Evolutionary conservation across 2,113 vertebrate species (phyloP), one percentile per base, ranked within the genome.

Genomic region (Nibea coibor): DNA sequence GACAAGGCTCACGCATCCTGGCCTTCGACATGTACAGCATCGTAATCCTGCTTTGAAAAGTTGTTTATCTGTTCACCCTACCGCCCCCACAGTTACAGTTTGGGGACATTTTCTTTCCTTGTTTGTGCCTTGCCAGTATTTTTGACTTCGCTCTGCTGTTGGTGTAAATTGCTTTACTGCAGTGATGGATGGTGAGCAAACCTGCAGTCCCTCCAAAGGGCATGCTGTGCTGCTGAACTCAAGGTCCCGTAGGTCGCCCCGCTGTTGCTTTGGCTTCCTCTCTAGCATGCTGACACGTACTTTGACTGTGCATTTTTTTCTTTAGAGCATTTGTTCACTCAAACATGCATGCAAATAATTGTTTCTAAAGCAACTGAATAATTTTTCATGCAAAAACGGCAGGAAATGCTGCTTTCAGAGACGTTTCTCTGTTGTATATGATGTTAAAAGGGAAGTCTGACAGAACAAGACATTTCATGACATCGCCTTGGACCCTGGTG

Each of bases 101-200:
- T 86, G 81, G 85, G 85, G 89, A 91, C 84, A 77, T 91, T 89
- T 84, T 74, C 50, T 67, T 65, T 87, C 68, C 80, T 82, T 86
- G 85, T 90, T 91, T 88, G 80, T 87, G 87, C 69, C 79, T 79
- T 89, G 59, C 62, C 73, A 43, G 86, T 84, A 57, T 84, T 88
- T 91, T 72, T 88, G 77, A 92, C 87, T 79, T 68, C 12, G 16
- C 28, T 71, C 67, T 47, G 70, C 81, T 82, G 74, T 79, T 88
- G 78, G 70, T 86, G 70, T 86, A 81, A 89, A 89, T 89, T 75
- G 86, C 69, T 67, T 72, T 68, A 68, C 76, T 80, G 75, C 72
- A 81, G 73, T 91, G 90, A 89, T 89, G 88, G 89, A 91, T 91
- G 75, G 74, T 72, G 80, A 67, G 75, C 54, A 74, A 82, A 88